These are phyloP conservation scores for Rhynchophorus ferrugineus DNA, from an alignment of 1,140 invertebrate species.

Conservation along the genomic window DNA sequence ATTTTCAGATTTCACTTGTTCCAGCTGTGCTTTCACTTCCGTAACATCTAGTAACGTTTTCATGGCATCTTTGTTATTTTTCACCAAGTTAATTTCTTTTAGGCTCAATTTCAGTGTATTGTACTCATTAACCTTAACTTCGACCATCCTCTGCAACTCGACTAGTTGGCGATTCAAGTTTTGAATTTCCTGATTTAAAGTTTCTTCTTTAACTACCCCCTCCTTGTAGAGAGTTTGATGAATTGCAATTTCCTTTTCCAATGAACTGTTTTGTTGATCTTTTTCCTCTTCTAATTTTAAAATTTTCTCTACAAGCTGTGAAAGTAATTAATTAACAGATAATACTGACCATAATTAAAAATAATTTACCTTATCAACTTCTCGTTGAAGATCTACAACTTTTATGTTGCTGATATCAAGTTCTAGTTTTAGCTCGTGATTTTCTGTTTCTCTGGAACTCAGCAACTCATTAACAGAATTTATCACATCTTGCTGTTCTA, in stretches of 20 bases:
- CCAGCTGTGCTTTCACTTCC: slow-evolving; percentile 45
- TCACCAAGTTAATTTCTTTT: slow-evolving; percentile 41
- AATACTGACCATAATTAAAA: slow-evolving; percentile 1
- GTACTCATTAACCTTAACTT: slow-evolving; percentile 38
- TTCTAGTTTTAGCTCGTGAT: slow-evolving; percentile 45
- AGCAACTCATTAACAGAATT: slow-evolving; percentile 44
- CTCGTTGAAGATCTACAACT: slow-evolving; percentile 41
- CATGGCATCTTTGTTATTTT: slow-evolving; percentile 38
- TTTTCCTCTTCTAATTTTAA: slow-evolving; percentile 39
- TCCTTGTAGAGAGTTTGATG: slow-evolving; percentile 26
- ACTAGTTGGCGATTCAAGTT: slow-evolving; percentile 21
- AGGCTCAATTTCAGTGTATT: slow-evolving; percentile 42
- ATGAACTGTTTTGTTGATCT: slow-evolving; percentile 35
- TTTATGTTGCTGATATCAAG: slow-evolving; percentile 44
- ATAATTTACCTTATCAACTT: slow-evolving; percentile 36
- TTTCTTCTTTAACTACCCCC: slow-evolving; percentile 17
- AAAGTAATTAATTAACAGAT: background rate
- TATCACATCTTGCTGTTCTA: slow-evolving; percentile 52
- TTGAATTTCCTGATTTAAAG: slow-evolving; percentile 21
- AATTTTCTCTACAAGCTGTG: slow-evolving; percentile 34
- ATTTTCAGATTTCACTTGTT: slow-evolving; percentile 43
- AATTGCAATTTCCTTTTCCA: slow-evolving; percentile 33
- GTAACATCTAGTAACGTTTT: slow-evolving; percentile 42
- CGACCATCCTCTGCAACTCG: slow-evolving; percentile 28
- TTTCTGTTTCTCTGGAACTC: slow-evolving; percentile 46